A percentile compares a stretch with the other conserved stretches of the same genome.
Evolutionary conservation across 2,888 invertebrate species (phyloP).

Genomic region (Drosophila kuntzei): DNA sequence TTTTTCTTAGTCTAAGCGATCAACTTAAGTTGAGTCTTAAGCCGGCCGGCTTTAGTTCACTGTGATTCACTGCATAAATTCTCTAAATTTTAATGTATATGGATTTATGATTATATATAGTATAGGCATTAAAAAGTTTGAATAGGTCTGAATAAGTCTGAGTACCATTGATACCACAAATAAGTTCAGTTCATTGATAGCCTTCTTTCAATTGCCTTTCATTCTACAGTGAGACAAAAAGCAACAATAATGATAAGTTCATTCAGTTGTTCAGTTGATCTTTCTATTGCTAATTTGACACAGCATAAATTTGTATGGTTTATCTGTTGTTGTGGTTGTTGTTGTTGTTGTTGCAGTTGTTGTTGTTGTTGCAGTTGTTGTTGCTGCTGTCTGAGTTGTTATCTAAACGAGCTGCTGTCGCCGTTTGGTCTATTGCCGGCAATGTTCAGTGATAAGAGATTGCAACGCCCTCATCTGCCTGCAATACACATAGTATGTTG

Average conservation of each 20-base stretch:
- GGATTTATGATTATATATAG: too few species aligned
- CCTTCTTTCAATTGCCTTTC: background rate
- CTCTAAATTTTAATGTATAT: background rate
- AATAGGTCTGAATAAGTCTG: background rate
- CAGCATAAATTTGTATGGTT: slow-evolving; percentile 36
- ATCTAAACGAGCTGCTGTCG: slow-evolving; percentile 40
- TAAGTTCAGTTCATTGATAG: slow-evolving; percentile 13
- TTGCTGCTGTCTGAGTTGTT: slow-evolving; percentile 26
- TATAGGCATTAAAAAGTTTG: background rate
- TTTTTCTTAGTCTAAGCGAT: background rate
- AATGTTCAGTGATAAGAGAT: slow-evolving; percentile 37
- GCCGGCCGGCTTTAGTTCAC: background rate
- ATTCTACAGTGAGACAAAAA: background rate
- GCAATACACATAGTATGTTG: slow-evolving; percentile 34
- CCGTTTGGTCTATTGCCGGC: slow-evolving; percentile 36
- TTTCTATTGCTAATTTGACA: slow-evolving; percentile 54
- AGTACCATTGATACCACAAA: background rate
- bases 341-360: slow-evolving; percentile 6
- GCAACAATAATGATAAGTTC: slow-evolving; percentile 25
- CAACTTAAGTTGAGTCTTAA: background rate
- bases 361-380: slow-evolving; percentile 5
- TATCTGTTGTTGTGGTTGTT: slow-evolving; percentile 25
- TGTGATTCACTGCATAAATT: background rate
- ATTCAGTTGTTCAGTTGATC: slow-evolving; percentile 27
- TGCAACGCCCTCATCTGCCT: slow-evolving; percentile 18